Evolutionary conservation across 2,797 vertebrate genomes (phyloP).

Genomic region (Sparus aurata): DNA sequence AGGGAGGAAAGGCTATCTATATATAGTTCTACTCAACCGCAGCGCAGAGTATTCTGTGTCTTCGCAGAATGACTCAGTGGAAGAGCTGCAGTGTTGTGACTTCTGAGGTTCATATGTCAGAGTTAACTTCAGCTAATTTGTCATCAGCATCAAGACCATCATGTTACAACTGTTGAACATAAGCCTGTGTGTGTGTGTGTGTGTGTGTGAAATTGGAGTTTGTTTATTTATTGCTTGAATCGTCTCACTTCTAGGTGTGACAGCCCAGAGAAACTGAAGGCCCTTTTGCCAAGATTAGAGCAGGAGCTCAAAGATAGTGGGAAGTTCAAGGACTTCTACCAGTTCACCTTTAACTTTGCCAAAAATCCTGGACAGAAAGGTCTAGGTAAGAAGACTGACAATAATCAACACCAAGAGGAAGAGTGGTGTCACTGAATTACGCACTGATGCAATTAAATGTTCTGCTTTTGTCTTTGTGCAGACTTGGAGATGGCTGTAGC

Average conservation of each 20-base stretch:
- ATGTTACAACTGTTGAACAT: slow-evolving; percentile 18
- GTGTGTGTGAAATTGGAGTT: neutral
- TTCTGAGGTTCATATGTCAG: slow-evolving; percentile 45
- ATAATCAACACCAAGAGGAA: neutral
- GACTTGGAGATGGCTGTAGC: slow-evolving; percentile 99
- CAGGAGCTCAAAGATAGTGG: slow-evolving; percentile 94
- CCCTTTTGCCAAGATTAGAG: slow-evolving; percentile 93
- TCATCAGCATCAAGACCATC: slow-evolving; percentile 7
- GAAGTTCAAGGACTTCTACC: slow-evolving; percentile 98
- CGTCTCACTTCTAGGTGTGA: slow-evolving; percentile 88
- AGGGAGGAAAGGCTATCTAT: slow-evolving; percentile 65
- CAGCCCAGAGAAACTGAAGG: slow-evolving; percentile 94
- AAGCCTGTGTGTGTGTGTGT: neutral
- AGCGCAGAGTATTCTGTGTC: slow-evolving; percentile 66
- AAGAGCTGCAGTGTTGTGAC: slow-evolving; percentile 55
- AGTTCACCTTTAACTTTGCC: slow-evolving; percentile 98
- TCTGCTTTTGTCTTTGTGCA: slow-evolving; percentile 74
- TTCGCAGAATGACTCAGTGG: slow-evolving; percentile 55
- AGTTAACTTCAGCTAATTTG: slow-evolving; percentile 36
- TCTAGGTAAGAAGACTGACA: slow-evolving; percentile 87
- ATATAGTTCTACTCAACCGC: slow-evolving; percentile 69
- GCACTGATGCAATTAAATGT: neutral
- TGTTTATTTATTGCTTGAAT: slow-evolving; percentile 24
- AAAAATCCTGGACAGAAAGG: slow-evolving; percentile 98
- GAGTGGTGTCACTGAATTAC: neutral